Evolutionary conservation across 2,797 vertebrate genomes (phyloP).

Genomic region (Sphenopsis melanotis): DNA sequence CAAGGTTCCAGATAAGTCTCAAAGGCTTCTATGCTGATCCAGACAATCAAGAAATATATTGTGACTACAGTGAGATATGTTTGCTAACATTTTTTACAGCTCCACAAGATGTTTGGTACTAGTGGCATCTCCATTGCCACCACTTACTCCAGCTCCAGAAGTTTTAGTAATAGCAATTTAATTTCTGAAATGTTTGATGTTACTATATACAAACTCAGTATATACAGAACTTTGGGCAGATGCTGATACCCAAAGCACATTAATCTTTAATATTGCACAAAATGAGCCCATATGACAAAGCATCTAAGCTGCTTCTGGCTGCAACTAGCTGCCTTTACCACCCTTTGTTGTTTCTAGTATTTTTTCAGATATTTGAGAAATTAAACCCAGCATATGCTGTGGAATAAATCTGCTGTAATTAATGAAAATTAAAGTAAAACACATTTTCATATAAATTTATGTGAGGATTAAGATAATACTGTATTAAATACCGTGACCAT

Average conservation of each 20-base stretch:
- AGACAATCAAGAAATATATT: background rate
- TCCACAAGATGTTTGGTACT: background rate
- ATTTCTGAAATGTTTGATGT: background rate
- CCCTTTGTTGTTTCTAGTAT: background rate
- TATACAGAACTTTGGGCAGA: background rate
- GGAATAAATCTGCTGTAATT: background rate
- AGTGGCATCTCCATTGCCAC: background rate
- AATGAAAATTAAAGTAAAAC: background rate
- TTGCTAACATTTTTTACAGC: background rate
- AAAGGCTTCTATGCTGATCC: background rate
- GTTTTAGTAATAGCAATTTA: background rate
- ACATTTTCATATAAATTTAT: background rate
- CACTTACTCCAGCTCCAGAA: background rate
- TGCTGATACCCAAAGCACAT: background rate
- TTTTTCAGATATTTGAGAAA: background rate
- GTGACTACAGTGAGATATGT: rapidly evolving
- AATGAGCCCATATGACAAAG: background rate
- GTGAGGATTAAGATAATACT: background rate
- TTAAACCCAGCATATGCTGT: background rate
- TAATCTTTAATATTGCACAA: background rate
- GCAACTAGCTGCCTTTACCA: background rate
- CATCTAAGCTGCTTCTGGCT: background rate
- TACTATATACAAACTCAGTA: background rate
- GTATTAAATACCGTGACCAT: background rate
- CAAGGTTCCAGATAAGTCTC: background rate